A percentile compares a stretch with the other conserved stretches of the same genome.
These are phyloP conservation scores for Chrysochloris asiatica DNA, from an alignment of 2,113 vertebrate genomes.

Conservation along the genomic window DNA sequence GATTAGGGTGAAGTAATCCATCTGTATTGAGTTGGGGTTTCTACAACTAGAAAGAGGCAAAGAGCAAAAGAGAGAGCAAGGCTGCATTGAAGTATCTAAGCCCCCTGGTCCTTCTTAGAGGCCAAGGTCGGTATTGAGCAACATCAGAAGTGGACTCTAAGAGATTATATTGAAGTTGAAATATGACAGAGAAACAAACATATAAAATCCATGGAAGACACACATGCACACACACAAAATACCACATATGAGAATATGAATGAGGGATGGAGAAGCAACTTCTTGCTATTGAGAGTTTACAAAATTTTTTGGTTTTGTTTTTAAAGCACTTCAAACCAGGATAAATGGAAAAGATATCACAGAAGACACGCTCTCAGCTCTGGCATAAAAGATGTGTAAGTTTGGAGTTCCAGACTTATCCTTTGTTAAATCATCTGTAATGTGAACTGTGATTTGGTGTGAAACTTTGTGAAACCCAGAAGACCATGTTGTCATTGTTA, in stretches of 20 bases:
- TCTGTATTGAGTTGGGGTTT: conserved; percentile 11
- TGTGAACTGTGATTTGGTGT: not conserved
- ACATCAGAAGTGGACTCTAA: not conserved
- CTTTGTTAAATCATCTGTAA: not conserved
- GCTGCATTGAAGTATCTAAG: not conserved
- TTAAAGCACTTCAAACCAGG: not conserved
- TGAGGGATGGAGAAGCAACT: not conserved
- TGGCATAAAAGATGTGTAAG: not conserved
- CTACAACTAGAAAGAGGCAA: conserved; percentile 17
- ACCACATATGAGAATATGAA: not conserved
- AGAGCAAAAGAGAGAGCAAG: not conserved
- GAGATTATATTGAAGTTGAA: not conserved
- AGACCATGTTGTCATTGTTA: not conserved
- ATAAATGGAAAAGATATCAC: not conserved
- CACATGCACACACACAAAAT: not conserved
- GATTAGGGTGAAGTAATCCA: not conserved
- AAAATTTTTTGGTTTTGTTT: not conserved
- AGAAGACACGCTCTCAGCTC: not conserved
- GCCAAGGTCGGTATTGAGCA: not conserved
- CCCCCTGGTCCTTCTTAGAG: not conserved
- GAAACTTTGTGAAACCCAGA: not conserved
- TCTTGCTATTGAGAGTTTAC: not conserved
- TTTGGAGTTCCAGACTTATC: not conserved
- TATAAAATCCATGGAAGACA: not conserved
- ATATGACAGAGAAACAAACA: not conserved